Percentiles rank a stretch among this genome's conserved stretches.
These are phyloP conservation scores for Drosophila sucinea DNA, from an alignment of 1,140 invertebrate species.

Conservation along the genomic window DNA sequence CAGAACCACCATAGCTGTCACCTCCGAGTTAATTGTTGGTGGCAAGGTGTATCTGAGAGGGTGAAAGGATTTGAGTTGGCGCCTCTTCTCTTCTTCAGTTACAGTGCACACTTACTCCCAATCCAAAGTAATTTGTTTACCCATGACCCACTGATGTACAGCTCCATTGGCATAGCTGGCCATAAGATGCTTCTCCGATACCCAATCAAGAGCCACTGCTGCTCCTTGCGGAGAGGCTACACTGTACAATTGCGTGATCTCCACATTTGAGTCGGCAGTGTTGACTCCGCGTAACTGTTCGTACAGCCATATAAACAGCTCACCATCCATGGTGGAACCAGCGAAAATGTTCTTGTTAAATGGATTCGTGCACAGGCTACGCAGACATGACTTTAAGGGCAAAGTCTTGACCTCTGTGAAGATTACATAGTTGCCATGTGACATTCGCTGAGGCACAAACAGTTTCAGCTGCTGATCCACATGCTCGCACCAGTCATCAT, in stretches of 20 bases:
- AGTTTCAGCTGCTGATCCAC: conserved; percentile 68
- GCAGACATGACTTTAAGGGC: conserved; percentile 67
- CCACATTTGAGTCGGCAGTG: conserved; percentile 37
- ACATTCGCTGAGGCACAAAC: conserved; percentile 68
- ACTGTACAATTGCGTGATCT: conserved; percentile 61
- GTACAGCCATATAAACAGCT: conserved; percentile 72
- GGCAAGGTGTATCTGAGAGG: conserved; percentile 51
- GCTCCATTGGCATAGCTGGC: conserved; percentile 72
- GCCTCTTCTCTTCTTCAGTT: too few relatives aligned
- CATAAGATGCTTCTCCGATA: conserved; percentile 57
- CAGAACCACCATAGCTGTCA: conserved; percentile 59
- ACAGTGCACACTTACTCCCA: conserved; percentile 60
- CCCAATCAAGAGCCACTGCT: conserved; percentile 73
- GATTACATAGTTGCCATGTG: conserved; percentile 58
- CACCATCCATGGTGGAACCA: conserved; percentile 75
- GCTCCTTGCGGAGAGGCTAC: conserved; percentile 57
- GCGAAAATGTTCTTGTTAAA: conserved; percentile 76
- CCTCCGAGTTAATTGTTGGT: conserved; percentile 38
- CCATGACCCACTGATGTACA: conserved; percentile 63
- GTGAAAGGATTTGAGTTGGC: too few relatives aligned
- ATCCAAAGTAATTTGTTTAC: conserved; percentile 59
- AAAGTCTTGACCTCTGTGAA: conserved; percentile 58
- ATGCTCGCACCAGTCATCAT: conserved; percentile 82
- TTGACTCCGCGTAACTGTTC: conserved; percentile 22
- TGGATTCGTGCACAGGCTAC: conserved; percentile 65